Evolutionary conservation across 2,888 invertebrate genomes (phyloP), one percentile per base, ranked within the genome.

Genomic region (Oithona nana): DNA sequence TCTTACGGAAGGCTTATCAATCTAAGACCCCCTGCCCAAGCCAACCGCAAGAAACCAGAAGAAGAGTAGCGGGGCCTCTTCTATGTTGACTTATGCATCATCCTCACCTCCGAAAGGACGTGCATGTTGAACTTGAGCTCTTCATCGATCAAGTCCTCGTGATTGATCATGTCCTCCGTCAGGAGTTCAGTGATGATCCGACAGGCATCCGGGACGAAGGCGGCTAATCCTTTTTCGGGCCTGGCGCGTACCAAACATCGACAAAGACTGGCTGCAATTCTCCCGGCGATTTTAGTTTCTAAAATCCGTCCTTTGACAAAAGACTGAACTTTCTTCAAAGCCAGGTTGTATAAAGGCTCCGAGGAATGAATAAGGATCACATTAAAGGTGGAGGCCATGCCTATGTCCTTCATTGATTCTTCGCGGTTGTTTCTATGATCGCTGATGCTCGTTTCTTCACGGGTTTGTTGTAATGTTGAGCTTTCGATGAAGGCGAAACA

Each of bases 201-300:
- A 59, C 24, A n/a, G 2, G 88, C 75, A 67, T 81, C 77, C 0
- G 88, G 86, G 63, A 90, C 69, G 68, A 90, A 81, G 16, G 81
- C 76, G 64, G 82, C 81, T 64, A 87, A 71, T 0, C 86, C 83
- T 59, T 82, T 77, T 63, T 79, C 79, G 0, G 87, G 79, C 62
- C 68, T 66, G 67, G 77, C 76, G 71, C 74, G 75, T 48, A 75
- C 73, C 63, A 75, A 76, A 31, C 76, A 73, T 63, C 81, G 79
- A 65, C 86, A 79, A 64, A 90, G 73, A 11, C 82, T 80, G 0
- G 84, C 86, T 0, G 86, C 80, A 71, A 87, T 79, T 70, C 82
- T 82, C 0, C 89, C 90, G 0, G 88, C 84, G 0, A 90, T 84
- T 68, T 83, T 83, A 0, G 84, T 83, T 71, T 92, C 92, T 67